Base-by-base conservation (phyloP, 2,888 invertebrate species). In the Odontothrips loti region DNA sequence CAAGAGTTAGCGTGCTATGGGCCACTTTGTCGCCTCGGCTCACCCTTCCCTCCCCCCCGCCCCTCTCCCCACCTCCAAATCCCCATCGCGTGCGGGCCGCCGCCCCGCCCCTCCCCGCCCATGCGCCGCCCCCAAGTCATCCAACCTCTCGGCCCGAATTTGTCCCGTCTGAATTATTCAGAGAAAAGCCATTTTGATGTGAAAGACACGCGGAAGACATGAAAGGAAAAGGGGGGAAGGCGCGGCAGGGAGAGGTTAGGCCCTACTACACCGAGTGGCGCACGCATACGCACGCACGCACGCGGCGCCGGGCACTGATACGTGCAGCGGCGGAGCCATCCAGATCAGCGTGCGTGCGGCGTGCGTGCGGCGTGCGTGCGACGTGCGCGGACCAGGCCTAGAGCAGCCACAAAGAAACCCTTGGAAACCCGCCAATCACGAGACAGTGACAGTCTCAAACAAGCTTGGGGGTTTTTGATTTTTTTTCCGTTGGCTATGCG, bases 121-220 rank as follows among this genome's bases (percentile, higher is more conserved):
- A 20, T 23, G 23, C 23, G 9, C 68, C 12, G 4, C 68, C 27
- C 68, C 27, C 27, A n/a, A 12, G 23, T 27, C 68, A 27, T 27
- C 68, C 68, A 75, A 75, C 68, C 68, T 75, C 68, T 75, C 68
- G 68, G 68, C 68, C 68, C 68, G 68, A 75, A 75, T 75, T 75
- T 75, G 68, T 75, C 68, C 68, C 68, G 68, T 75, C 68, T 75
- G 68, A 75, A 75, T 75, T 75, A 75, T 75, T 75, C 68, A 75
- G 68, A 75, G 68, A 75, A 75, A 75, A 75, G 68, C 68, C 68
- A 75, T 75, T 75, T 75, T 75, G 68, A 75, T 75, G 68, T 75
- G 68, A 75, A 75, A 75, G 68, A 75, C 68, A 75, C 68, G 68
- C 68, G 68, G 68, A 75, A 75, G 68, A 75, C 68, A 75, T 75